Conservation (phyloP, 2,113 vertebrate genomes). For the Seriola aureovittata region DNA sequence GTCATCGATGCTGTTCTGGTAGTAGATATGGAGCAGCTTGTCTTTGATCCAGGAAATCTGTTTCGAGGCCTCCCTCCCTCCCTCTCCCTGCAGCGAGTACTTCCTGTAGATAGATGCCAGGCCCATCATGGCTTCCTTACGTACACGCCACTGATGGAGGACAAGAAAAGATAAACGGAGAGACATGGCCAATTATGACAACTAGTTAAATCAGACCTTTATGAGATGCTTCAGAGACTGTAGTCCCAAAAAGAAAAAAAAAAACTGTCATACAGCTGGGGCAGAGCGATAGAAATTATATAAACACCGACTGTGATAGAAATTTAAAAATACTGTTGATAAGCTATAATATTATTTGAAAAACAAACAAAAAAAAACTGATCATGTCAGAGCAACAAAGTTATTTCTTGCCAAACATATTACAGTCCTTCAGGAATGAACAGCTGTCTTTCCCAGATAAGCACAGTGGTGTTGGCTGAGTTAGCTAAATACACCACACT, state of each 20-base stretch:
- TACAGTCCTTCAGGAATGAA: neutral
- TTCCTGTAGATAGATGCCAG: conserved; percentile 98
- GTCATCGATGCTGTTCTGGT: conserved; percentile 99
- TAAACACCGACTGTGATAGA: neutral
- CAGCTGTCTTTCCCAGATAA: neutral
- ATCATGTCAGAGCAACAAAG: neutral
- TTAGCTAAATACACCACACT: neutral
- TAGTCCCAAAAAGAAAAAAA: neutral
- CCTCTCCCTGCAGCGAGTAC: conserved; percentile 95
- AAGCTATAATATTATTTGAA: neutral
- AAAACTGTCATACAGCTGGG: too few relatives aligned
- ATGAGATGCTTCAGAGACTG: too few relatives aligned
- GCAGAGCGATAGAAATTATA: neutral
- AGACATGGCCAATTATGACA: neutral
- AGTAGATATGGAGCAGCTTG: conserved; percentile 98
- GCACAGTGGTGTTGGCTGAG: neutral
- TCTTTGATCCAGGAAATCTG: conserved; percentile 99
- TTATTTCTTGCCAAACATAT: neutral
- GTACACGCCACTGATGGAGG: conserved; percentile 92
- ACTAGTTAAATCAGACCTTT: neutral
- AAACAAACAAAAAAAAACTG: neutral
- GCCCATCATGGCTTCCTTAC: conserved; percentile 99
- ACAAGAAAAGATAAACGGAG: neutral
- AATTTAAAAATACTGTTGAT: neutral
- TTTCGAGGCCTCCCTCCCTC: conserved; percentile 96